Evolutionary conservation across 2,113 vertebrate species (phyloP), one percentile per base, ranked within the genome.

Genomic region (Thinocorus orbignyianus): DNA sequence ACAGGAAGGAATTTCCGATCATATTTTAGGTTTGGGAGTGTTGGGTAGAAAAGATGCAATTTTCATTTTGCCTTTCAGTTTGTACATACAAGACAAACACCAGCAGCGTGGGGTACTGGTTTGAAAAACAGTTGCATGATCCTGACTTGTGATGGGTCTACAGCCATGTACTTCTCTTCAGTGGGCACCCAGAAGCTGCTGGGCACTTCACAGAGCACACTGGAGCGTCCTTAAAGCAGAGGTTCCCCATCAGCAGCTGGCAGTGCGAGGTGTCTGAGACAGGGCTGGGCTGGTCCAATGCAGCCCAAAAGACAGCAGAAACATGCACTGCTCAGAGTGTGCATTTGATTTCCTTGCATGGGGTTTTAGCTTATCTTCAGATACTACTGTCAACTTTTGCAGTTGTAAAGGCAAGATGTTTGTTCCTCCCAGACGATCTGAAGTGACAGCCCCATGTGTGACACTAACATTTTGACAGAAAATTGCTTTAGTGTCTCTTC

Each of bases 361-460:
- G 13, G 7, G 65, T 78, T 86, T 62, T 83, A 64, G 64, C 51
- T 76, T 92, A 44, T 69, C 81, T 83, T 95, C 74, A 80, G 60
- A 57, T 70, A 37, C 42, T 77, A 42, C 4, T 24, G 42, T 92
- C 82, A 88, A 74, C 64, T 92, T 48, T n/a, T 78, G 51, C 71
- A 60, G 4, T 33, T 1, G 1, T 66, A 49, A 81, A 89, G 37
- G 26, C 65, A 61, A 49, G 57, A 86, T n/a, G 8, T 68, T 88
- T 86, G 31, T 46, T 91, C 58, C 66, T 87, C 81, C 81, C 73
- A 49, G 65, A 39, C 76, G 41, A 77, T 35, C 30, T 79, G 70
- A 81, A 96, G 70, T 82, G 61, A 89, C 88, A 94, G 65, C 31
- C 57, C 70, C 83, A 81, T 49, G 46, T 84, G 84, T 82, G 88